These are phyloP conservation scores for Etheostoma perlongum DNA, from an alignment of 2,797 vertebrate genomes.

Conservation along the genomic window DNA sequence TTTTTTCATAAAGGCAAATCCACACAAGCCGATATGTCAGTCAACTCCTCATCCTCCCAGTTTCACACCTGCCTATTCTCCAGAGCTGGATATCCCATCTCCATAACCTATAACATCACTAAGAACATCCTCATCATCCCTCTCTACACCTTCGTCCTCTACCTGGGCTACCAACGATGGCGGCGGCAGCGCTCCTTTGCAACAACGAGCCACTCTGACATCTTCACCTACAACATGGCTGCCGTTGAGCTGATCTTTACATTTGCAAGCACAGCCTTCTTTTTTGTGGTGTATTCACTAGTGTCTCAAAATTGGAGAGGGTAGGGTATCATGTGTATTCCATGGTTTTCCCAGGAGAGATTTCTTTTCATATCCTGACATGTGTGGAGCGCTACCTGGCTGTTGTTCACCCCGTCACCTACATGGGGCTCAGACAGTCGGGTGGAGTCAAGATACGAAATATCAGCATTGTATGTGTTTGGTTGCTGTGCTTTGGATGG, in stretches of 20 bases:
- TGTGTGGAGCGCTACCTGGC: slow-evolving; percentile 56
- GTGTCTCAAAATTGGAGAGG: rapidly evolving
- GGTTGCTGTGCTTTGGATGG: neutral
- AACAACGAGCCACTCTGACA: slow-evolving; percentile 15
- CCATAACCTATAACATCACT: rapidly evolving
- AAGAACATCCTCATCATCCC: neutral
- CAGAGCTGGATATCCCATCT: rapidly evolving
- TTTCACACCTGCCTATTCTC: rapidly evolving
- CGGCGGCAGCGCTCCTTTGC: slow-evolving; percentile 7
- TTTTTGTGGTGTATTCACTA: rapidly evolving
- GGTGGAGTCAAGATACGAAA: too few species aligned
- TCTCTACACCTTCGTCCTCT: slow-evolving; percentile 6
- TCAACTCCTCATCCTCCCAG: neutral
- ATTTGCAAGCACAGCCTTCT: rapidly evolving
- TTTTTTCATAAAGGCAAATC: neutral
- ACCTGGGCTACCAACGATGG: slow-evolving; percentile 22
- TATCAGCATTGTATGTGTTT: too few species aligned
- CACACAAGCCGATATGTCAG: neutral
- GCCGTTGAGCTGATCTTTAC: neutral
- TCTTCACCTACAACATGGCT: slow-evolving; percentile 36
- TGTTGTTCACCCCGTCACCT: slow-evolving; percentile 46
- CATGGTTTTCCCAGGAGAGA: rapidly evolving
- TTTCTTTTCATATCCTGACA: neutral
- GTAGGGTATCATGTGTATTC: rapidly evolving
- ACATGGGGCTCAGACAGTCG: slow-evolving; percentile 19